phyloP scores from a whole-genome alignment of 2,797 vertebrate species.

The Spinibarbus caldwelli region DNA sequence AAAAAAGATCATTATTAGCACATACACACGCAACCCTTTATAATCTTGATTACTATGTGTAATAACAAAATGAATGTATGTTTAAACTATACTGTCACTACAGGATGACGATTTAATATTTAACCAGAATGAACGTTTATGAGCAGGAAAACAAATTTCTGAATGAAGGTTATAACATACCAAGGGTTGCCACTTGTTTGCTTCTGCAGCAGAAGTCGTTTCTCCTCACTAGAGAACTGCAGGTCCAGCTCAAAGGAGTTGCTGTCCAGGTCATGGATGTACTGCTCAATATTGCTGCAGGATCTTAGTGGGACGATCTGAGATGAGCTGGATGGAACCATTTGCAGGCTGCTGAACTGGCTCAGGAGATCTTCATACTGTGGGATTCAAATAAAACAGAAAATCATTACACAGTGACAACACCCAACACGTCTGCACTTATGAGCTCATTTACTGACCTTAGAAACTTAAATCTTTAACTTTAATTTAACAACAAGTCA shows the following conservation, averaged over 20 bases:
- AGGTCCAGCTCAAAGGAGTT: conserved; percentile 98
- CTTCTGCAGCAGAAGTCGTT: conserved; percentile 92
- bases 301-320: conserved; percentile 44
- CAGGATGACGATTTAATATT: conserved; percentile 25
- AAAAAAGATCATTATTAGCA: conserved; percentile 17
- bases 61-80: not conserved
- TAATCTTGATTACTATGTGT: not conserved
- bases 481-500: not conserved
- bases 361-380: conserved; percentile 99
- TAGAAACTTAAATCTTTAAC: not conserved
- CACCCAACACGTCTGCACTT: not conserved
- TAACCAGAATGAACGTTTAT: not conserved
- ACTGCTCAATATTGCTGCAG: conserved; percentile 84
- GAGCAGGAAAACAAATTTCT: not conserved
- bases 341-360: conserved; percentile 97
- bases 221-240: conserved; percentile 95
- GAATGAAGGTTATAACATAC: conserved; percentile 71
- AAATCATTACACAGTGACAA: not conserved
- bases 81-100: not conserved
- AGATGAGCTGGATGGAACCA: conserved; percentile 86
- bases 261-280: conserved; percentile 95
- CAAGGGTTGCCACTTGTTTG: conserved; percentile 95
- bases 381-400: not conserved
- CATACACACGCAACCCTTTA: not conserved
- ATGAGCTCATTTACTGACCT: not conserved